A percentile compares a stretch with the other conserved stretches of the same genome.
phyloP scores from a whole-genome alignment of 2,888 invertebrate species.

The Galeopsomyia nigrocyanea region DNA sequence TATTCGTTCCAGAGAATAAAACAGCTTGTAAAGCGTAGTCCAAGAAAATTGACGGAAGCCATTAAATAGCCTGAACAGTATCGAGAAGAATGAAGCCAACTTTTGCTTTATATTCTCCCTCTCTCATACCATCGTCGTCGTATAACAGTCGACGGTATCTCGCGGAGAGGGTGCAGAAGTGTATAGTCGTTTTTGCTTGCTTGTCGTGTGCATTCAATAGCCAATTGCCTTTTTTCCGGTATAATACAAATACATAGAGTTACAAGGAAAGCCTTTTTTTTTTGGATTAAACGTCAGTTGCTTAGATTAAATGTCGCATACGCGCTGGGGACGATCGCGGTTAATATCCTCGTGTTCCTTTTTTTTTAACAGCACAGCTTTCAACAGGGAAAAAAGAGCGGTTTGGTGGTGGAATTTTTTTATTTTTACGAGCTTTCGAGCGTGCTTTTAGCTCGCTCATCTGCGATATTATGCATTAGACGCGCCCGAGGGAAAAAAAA shows the following conservation, averaged over 20 bases:
- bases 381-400: neutral
- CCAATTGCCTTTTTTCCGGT: conserved; percentile 11
- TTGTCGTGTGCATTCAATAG: neutral
- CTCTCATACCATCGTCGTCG: neutral
- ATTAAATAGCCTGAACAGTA: too few relatives aligned
- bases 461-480: conserved; percentile 1
- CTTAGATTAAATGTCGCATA: conserved; percentile 30
- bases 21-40: too few relatives aligned
- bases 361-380: conserved; percentile 25
- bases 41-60: too few relatives aligned
- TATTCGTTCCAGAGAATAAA: too few relatives aligned
- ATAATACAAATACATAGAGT: neutral
- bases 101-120: too few relatives aligned
- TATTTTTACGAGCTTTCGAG: conserved; percentile 10
- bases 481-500: conserved; percentile 1
- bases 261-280: conserved; percentile 4
- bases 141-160: neutral
- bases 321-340: conserved; percentile 12
- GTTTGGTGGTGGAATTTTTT: neutral
- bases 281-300: conserved; percentile 35
- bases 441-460: neutral
- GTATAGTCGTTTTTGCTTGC: neutral
- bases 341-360: conserved; percentile 15
- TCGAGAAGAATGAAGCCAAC: too few relatives aligned
- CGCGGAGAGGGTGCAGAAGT: too few relatives aligned